Percentiles rank a stretch among this genome's conserved stretches.
Conservation (phyloP, 2,113 vertebrate genomes). For the Coptodon rendalli region DNA sequence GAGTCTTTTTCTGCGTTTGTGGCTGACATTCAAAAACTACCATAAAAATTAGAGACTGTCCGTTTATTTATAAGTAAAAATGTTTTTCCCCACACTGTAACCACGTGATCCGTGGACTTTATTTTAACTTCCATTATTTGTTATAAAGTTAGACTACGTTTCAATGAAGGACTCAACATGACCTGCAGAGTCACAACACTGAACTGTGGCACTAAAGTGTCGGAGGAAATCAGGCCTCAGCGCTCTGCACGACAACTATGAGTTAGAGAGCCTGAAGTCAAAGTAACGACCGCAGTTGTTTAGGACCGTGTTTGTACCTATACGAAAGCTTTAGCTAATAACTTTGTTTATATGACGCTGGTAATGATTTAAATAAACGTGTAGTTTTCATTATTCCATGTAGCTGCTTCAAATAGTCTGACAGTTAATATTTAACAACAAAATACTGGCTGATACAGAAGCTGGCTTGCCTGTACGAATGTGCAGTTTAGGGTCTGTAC, state of each 20-base stretch:
- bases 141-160: background rate
- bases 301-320: background rate
- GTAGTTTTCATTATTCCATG: accelerated
- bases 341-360: background rate
- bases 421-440: background rate
- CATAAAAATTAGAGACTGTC: background rate
- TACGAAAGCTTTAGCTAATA: accelerated
- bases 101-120: background rate
- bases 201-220: background rate
- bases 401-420: background rate
- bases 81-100: background rate
- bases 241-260: accelerated
- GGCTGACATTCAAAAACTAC: background rate
- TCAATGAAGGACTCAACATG: background rate
- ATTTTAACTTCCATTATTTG: background rate
- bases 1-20: accelerated
- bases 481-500: background rate
- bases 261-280: accelerated
- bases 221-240: accelerated
- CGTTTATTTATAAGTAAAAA: background rate
- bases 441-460: background rate
- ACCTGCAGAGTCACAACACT: background rate
- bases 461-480: background rate
- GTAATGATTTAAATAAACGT: background rate
- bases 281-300: background rate